Evolutionary conservation across 2,888 invertebrate genomes (phyloP).

Genomic region (Mythimna ferrago): DNA sequence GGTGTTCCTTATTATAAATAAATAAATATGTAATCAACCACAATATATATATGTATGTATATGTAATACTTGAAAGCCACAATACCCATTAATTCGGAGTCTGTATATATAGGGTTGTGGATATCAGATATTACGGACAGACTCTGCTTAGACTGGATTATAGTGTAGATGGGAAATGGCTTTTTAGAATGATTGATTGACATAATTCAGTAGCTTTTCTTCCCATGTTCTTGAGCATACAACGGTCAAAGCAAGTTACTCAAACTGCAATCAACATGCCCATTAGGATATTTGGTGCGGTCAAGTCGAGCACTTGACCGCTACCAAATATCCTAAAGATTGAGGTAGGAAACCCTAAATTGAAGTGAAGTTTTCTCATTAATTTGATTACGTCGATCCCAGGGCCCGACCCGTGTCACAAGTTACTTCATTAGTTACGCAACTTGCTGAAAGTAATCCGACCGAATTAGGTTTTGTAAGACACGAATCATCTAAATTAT

Average conservation of each 20-base stretch:
- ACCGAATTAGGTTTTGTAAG: slow-evolving; percentile 87
- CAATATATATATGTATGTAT: too few species aligned
- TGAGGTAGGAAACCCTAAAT: slow-evolving; percentile 88
- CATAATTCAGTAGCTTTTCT: slow-evolving; percentile 7
- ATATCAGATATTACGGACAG: not conserved
- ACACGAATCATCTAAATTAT: slow-evolving; percentile 85
- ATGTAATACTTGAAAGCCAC: too few species aligned
- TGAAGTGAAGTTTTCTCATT: slow-evolving; percentile 90
- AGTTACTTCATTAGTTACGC: slow-evolving; percentile 90
- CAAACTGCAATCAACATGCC: slow-evolving; percentile 73
- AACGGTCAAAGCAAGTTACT: slow-evolving; percentile 42
- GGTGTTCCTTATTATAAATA: too few species aligned
- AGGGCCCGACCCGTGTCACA: slow-evolving; percentile 89
- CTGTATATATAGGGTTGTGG: not conserved
- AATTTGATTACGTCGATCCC: slow-evolving; percentile 91
- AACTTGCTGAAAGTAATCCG: slow-evolving; percentile 89
- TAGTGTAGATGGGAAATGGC: not conserved
- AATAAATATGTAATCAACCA: too few species aligned
- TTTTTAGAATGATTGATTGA: not conserved
- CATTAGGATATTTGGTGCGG: slow-evolving; percentile 72
- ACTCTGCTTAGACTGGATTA: not conserved
- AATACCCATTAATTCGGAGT: too few species aligned
- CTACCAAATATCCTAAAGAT: slow-evolving; percentile 87
- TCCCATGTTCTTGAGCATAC: slow-evolving; percentile 11
- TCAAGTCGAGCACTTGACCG: slow-evolving; percentile 81